Conservation (phyloP, 1,140 invertebrate species). For the Drosophila albomicans region DNA sequence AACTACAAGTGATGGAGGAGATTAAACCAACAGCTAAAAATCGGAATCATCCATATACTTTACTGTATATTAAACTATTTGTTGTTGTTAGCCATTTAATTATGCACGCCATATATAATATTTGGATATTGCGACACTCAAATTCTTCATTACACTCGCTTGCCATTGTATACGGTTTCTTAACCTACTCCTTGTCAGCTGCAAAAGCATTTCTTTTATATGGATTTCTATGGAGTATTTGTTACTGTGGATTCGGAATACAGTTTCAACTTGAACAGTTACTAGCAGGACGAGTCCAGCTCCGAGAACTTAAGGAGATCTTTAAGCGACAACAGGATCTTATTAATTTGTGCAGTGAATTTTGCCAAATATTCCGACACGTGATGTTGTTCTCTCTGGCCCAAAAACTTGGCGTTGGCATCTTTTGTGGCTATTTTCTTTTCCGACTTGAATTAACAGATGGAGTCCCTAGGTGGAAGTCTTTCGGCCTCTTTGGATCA, state of each 20-base stretch:
- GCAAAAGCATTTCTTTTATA: not conserved
- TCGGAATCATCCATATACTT: too few species aligned
- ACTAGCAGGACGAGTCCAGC: not conserved
- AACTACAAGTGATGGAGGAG: too few species aligned
- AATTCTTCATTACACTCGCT: not conserved
- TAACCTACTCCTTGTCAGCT: not conserved
- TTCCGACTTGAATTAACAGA: too few species aligned
- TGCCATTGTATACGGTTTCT: not conserved
- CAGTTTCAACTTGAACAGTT: not conserved
- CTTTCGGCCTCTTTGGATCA: too few species aligned
- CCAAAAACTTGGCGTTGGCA: too few species aligned
- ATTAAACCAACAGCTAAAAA: too few species aligned
- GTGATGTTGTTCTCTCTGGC: not conserved
- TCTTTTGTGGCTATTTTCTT: too few species aligned
- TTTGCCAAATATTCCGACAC: not conserved
- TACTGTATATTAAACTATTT: too few species aligned
- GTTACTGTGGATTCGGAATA: not conserved
- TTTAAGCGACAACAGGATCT: not conserved
- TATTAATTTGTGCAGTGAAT: conserved; percentile 1
- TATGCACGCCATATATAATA: too few species aligned
- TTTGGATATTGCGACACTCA: too few species aligned
- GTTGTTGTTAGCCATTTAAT: too few species aligned
- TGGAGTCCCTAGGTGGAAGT: too few species aligned
- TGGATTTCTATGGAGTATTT: conserved; percentile 5
- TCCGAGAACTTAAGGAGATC: not conserved